Evolutionary conservation across 1,140 invertebrate genomes (phyloP), one percentile per base, ranked within the genome.

Genomic region (Orussus abietinus): DNA sequence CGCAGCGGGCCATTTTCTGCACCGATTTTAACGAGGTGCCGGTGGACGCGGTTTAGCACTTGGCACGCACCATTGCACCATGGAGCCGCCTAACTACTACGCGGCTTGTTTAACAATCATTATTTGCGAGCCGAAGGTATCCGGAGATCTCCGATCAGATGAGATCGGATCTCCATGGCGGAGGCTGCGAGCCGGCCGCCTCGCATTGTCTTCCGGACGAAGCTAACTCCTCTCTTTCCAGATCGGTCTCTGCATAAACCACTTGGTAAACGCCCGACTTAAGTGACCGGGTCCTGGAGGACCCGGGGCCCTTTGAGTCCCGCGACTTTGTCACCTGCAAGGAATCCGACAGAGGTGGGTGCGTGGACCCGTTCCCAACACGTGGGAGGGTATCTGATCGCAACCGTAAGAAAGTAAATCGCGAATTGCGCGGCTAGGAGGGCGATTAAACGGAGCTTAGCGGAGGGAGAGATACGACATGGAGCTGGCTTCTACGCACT

Each of bases 61-160:
- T 43, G 45, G 51, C 42, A 56, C 55, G 55, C 51, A 61, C 55
- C 51, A 53, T 59, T 55, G 58, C 53, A 20, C 51, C 47, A 43
- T 47, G 6, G n/a, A 6, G 45, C 14, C 42, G 31, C 32, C 45
- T 37, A 34, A 37, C 29, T 42, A 51, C 47, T 45, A 36, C 32
- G 47, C 44, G 45, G 53, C 55, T 61, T 61, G 55, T 65, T 59
- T 62, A 66, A 66, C 62, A 62, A 66, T 66, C 61, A 59, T 66
- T 66, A 66, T 67, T 67, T 67, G 63, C 59, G 59, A 61, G 51
- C 54, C 41, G 35, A 49, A 29, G 43, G 29, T 57, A 60, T 63
- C 47, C 32, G 22, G n/a, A 57, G 60, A 65, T 65, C 55, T 33
- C 10, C 42, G 46, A 53, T 55, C 51, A 42, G 51, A 64, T 61